Evolutionary conservation across 2,888 invertebrate genomes (phyloP).

Genomic region (Eretmocerus hayati): DNA sequence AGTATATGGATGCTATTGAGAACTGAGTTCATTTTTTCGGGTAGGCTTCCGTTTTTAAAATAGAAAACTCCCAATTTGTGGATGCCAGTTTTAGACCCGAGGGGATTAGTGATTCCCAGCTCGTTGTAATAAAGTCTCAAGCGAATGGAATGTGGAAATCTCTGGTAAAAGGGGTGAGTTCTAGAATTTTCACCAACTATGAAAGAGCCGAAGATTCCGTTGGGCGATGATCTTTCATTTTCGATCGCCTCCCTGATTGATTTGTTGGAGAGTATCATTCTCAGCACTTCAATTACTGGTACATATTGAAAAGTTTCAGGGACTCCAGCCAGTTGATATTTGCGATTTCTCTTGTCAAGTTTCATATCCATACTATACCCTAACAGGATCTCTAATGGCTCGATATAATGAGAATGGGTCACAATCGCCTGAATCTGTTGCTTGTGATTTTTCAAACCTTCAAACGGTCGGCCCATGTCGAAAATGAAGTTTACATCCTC

Average conservation of each 20-base stretch:
- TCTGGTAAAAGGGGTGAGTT: constrained; percentile 15
- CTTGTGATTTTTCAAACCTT: constrained; percentile 11
- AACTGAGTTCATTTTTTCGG: constrained; percentile 24
- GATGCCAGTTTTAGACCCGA: constrained; percentile 23
- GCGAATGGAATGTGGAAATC: constrained; percentile 11
- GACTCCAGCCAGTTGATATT: constrained; percentile 9
- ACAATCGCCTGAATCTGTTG: constrained; percentile 20
- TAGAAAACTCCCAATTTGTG: too few species aligned
- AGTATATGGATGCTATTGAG: constrained; percentile 21
- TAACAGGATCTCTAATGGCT: constrained; percentile 15
- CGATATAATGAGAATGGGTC: constrained; percentile 14
- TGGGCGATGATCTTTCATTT: constrained; percentile 13
- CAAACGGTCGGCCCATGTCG: constrained; percentile 16
- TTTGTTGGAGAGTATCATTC: constrained; percentile 15
- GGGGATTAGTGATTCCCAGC: constrained; percentile 22
- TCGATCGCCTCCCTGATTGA: constrained; percentile 14
- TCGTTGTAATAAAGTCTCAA: constrained; percentile 22
- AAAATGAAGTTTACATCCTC: constrained; percentile 2
- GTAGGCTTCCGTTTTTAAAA: constrained; percentile 20
- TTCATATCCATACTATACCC: constrained; percentile 15
- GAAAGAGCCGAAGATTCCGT: constrained; percentile 13
- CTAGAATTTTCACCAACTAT: constrained; percentile 18
- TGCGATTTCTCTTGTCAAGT: constrained; percentile 9
- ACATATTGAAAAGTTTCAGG: constrained; percentile 24
- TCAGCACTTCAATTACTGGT: constrained; percentile 16